phyloP scores from a whole-genome alignment of 2,888 invertebrate genomes.

The Acrobasis consociella region DNA sequence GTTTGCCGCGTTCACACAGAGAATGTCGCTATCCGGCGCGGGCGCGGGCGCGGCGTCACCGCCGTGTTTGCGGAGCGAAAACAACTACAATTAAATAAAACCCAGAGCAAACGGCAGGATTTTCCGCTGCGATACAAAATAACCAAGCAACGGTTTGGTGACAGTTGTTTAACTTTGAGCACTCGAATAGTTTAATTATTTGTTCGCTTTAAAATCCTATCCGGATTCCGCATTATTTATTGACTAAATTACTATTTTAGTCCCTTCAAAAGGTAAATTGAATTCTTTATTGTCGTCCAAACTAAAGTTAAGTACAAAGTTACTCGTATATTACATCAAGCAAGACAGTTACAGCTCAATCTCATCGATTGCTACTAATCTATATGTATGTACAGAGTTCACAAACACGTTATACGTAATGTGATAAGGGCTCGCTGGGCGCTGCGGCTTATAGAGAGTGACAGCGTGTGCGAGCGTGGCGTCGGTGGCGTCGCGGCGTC shows the following conservation, averaged over 20 bases:
- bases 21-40: neutral
- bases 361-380: constrained; percentile 15
- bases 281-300: neutral
- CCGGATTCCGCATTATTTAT: no score
- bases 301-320: neutral
- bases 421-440: constrained; percentile 8
- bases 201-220: no score
- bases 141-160: neutral
- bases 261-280: neutral
- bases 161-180: constrained; percentile 1
- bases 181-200: neutral
- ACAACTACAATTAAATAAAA: constrained; percentile 16
- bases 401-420: constrained; percentile 16
- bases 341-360: neutral
- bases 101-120: constrained; percentile 14
- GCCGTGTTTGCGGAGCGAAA: constrained; percentile 3
- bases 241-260: neutral
- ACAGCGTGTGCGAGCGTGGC: neutral
- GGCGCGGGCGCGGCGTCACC: neutral
- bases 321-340: neutral
- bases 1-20: constrained; percentile 1
- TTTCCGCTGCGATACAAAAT: neutral
- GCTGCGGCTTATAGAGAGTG: constrained; percentile 4
- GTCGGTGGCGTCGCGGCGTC: constrained; percentile 22
- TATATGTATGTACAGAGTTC: constrained; percentile 18